Evolutionary conservation across 2,888 invertebrate genomes (phyloP).

Genomic region (Keiferia lycopersicella): DNA sequence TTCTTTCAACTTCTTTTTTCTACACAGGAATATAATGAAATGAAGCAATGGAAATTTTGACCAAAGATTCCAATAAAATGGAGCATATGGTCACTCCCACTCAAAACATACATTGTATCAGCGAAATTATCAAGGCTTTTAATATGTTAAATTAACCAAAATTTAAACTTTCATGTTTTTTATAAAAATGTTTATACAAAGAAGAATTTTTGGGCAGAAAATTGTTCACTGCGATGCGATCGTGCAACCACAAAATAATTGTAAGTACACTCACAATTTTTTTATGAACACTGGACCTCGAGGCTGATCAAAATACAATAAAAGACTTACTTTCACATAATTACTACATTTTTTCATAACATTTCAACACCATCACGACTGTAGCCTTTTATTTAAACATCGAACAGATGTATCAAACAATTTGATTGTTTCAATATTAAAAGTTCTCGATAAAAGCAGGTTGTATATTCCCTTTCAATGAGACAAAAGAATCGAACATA

Average conservation of each 20-base stretch:
- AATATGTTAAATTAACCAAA: not conserved
- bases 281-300: not conserved
- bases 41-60: too few relatives aligned
- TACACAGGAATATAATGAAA: too few relatives aligned
- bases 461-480: conserved; percentile 33
- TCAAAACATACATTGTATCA: not conserved
- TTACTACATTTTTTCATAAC: not conserved
- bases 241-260: not conserved
- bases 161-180: conserved; percentile 18
- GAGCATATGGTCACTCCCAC: not conserved
- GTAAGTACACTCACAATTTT: not conserved
- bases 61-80: not conserved
- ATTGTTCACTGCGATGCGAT: not conserved
- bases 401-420: not conserved
- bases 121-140: not conserved
- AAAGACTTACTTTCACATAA: conserved; percentile 27
- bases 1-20: too few relatives aligned
- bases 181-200: not conserved
- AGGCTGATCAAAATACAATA: conserved; percentile 14
- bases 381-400: conserved; percentile 14
- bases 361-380: conserved; percentile 28
- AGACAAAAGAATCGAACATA: conserved; percentile 58
- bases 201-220: not conserved
- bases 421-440: conserved; percentile 17
- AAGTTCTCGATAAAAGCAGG: conserved; percentile 25